A percentile compares a stretch with the other conserved stretches of the same genome.
Conservation (phyloP, 1,140 invertebrate genomes). For the Pogonognathellus flavescens region DNA sequence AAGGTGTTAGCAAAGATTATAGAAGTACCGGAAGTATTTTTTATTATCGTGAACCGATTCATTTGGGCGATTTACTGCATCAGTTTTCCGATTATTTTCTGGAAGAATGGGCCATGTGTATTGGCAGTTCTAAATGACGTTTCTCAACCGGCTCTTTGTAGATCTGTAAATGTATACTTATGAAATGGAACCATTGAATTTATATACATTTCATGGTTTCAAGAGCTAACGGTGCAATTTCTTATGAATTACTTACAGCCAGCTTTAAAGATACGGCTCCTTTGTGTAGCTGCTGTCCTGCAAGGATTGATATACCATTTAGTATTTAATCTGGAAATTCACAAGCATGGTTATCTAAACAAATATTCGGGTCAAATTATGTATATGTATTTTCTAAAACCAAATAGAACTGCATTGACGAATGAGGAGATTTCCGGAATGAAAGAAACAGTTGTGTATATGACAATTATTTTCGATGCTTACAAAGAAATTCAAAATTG, state of each 20-base stretch:
- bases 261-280: background rate
- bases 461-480: background rate
- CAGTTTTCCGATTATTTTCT: background rate
- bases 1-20: slow-evolving; percentile 1
- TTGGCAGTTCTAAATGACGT: slow-evolving; percentile 1
- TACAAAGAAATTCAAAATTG: slow-evolving; percentile 28
- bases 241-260: background rate
- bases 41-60: background rate
- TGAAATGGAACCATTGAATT: background rate
- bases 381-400: slow-evolving; percentile 17
- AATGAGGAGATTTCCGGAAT: background rate
- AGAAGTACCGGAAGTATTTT: background rate
- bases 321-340: background rate
- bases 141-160: background rate
- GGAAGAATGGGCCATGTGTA: background rate
- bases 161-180: background rate
- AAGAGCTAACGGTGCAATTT: background rate
- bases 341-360: background rate
- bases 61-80: slow-evolving; percentile 6
- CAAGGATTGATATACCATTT: background rate
- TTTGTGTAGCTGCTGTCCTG: background rate
- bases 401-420: slow-evolving; percentile 1
- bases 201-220: background rate
- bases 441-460: background rate
- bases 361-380: background rate